These are phyloP conservation scores for Chrysemys picta DNA, from an alignment of 2,113 vertebrate species.

Conservation along the genomic window DNA sequence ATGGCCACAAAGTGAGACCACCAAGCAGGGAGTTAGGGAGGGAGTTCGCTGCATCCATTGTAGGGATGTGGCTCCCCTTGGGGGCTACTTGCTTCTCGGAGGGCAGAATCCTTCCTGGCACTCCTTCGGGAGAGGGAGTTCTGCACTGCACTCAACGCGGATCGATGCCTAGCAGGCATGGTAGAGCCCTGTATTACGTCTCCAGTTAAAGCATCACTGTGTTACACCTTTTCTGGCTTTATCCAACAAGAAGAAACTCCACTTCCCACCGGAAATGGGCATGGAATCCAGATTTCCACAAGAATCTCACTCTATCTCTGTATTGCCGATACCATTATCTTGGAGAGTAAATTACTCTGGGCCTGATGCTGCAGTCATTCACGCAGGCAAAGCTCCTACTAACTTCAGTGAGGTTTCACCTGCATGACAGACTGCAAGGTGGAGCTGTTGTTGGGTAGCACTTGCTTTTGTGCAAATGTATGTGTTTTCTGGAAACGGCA, in stretches of 20 bases:
- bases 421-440: background rate
- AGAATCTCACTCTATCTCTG: too few species aligned
- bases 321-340: too few species aligned
- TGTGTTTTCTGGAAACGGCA: background rate
- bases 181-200: background rate
- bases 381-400: background rate
- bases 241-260: background rate
- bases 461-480: background rate
- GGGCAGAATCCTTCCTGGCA: background rate
- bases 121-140: background rate
- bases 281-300: too few species aligned
- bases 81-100: background rate
- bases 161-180: background rate
- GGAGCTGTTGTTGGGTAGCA: background rate
- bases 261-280: background rate
- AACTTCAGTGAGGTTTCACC: background rate
- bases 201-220: background rate
- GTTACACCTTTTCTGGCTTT: background rate
- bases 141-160: background rate
- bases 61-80: too few species aligned
- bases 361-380: background rate
- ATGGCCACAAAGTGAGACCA: background rate
- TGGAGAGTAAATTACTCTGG: too few species aligned
- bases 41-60: background rate
- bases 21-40: background rate